Conservation (phyloP, 2,888 invertebrate genomes). For the Drosophila dives region DNA sequence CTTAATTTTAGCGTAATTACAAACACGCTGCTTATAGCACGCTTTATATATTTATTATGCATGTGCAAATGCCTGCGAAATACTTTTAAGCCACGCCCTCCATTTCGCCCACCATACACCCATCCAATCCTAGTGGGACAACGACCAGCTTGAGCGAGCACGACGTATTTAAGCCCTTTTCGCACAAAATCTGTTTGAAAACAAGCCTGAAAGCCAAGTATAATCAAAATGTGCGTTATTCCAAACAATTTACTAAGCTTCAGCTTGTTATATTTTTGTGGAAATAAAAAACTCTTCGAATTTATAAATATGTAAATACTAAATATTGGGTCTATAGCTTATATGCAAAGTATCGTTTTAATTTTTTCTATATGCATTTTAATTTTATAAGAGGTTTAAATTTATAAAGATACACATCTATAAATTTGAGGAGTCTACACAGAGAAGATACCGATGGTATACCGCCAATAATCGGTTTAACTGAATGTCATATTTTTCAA, state of each 20-base stretch:
- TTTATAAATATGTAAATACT: constrained; percentile 5
- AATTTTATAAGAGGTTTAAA: neutral
- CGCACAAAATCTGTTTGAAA: constrained; percentile 23
- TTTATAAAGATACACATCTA: neutral
- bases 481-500: too few relatives aligned
- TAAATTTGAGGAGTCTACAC: neutral
- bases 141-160: constrained; percentile 8
- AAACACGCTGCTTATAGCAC: constrained; percentile 60
- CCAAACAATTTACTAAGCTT: constrained; percentile 18
- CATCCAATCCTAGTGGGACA: constrained; percentile 16
- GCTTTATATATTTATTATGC: constrained; percentile 67
- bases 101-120: neutral
- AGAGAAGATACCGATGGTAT: too few relatives aligned
- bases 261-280: neutral
- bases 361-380: neutral
- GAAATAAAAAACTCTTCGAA: constrained; percentile 1
- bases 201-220: constrained; percentile 23
- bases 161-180: constrained; percentile 18
- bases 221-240: constrained; percentile 17
- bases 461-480: neutral
- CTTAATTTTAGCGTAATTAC: constrained; percentile 77
- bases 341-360: neutral
- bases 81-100: constrained; percentile 43
- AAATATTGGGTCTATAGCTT: neutral
- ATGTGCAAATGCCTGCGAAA: constrained; percentile 71